phyloP scores from a whole-genome alignment of 2,888 invertebrate genomes.

The Polymixis lichenea region DNA sequence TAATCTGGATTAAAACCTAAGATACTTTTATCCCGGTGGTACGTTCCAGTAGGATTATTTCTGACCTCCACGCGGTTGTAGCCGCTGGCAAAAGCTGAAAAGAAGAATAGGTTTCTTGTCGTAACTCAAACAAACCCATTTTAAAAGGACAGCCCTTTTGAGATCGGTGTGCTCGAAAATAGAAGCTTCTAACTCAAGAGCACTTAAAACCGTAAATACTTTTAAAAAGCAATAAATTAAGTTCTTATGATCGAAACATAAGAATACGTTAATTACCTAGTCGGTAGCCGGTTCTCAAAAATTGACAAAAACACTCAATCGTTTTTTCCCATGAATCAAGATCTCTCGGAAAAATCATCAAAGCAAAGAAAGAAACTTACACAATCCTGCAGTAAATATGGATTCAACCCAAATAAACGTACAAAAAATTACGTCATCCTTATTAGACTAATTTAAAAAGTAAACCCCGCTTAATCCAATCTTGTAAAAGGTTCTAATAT shows the following conservation, averaged over 20 bases:
- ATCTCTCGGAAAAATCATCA: background rate
- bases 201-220: slow-evolving; percentile 37
- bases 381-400: background rate
- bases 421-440: background rate
- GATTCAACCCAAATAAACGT: background rate
- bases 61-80: too few species aligned
- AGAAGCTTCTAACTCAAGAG: slow-evolving; percentile 52
- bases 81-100: background rate
- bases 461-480: slow-evolving; percentile 47
- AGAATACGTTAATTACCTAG: background rate
- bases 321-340: background rate
- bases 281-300: background rate
- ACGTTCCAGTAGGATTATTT: too few species aligned
- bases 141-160: background rate
- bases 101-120: background rate
- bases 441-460: slow-evolving; percentile 33
- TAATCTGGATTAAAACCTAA: too few species aligned
- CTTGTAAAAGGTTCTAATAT: slow-evolving; percentile 46
- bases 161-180: slow-evolving; percentile 18
- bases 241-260: slow-evolving; percentile 2
- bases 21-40: too few species aligned
- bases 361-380: background rate
- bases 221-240: slow-evolving; percentile 22
- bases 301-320: too few species aligned
- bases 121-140: background rate